Conservation (phyloP, 1,140 invertebrate genomes). For the Acromyrmex charruanus region DNA sequence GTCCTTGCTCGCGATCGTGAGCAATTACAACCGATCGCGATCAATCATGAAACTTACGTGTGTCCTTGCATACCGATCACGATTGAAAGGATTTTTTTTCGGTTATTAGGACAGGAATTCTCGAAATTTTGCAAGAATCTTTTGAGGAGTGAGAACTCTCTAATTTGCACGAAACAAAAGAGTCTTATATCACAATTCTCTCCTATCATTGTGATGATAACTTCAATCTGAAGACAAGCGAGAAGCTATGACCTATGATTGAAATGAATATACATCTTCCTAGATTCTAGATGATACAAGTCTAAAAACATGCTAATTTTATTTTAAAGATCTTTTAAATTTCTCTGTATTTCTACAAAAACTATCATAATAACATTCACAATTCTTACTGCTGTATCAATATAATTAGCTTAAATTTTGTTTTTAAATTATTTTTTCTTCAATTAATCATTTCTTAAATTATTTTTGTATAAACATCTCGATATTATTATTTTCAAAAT, state of each 20-base stretch:
- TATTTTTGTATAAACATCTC: background rate
- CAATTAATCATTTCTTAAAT: background rate
- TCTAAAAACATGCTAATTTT: background rate
- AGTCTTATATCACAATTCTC: background rate
- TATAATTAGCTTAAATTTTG: background rate
- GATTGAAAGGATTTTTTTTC: background rate
- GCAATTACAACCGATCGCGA: conserved; percentile 47
- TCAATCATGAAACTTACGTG: conserved; percentile 27
- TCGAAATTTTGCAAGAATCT: conserved; percentile 34
- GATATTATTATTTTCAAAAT: conserved; percentile 28
- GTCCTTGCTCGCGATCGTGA: conserved; percentile 7
- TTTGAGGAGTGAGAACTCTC: conserved; percentile 20
- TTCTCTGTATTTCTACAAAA: background rate
- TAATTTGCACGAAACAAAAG: conserved; percentile 49
- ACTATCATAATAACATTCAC: background rate
- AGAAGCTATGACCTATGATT: background rate
- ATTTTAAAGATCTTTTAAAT: background rate
- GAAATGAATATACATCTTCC: background rate
- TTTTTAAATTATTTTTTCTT: background rate
- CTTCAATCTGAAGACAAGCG: conserved; percentile 36
- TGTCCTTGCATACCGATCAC: conserved; percentile 26
- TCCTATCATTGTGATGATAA: conserved; percentile 2
- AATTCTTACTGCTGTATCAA: background rate
- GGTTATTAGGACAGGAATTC: conserved; percentile 3
- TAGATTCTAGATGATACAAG: background rate